Evolutionary conservation across 2,888 invertebrate genomes (phyloP).

Genomic region (Plusia festucae): DNA sequence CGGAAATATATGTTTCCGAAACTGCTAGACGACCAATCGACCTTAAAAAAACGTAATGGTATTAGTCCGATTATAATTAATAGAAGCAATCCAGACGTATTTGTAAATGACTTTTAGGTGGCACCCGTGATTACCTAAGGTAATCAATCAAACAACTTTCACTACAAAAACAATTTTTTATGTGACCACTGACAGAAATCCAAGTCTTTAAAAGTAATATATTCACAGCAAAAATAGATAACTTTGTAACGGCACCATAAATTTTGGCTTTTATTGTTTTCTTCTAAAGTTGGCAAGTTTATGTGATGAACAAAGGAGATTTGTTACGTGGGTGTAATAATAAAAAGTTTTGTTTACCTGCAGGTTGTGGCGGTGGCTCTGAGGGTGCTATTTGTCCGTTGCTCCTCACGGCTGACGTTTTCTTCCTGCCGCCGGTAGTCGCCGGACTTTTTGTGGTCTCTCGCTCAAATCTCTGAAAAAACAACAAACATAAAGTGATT

Average conservation of each 20-base stretch:
- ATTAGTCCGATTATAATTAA: not conserved
- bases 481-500: slow-evolving; percentile 9
- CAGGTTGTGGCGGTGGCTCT: slow-evolving; percentile 76
- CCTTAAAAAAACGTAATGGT: not conserved
- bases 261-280: slow-evolving; percentile 57
- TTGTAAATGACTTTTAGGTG: slow-evolving; percentile 36
- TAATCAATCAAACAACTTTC: slow-evolving; percentile 61
- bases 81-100: slow-evolving; percentile 16
- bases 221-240: slow-evolving; percentile 58
- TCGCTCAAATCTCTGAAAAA: slow-evolving; percentile 82
- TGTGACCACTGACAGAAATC: slow-evolving; percentile 39
- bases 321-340: slow-evolving; percentile 24
- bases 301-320: slow-evolving; percentile 41
- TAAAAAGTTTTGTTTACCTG: slow-evolving; percentile 68
- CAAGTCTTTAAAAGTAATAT: slow-evolving; percentile 55
- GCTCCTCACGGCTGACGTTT: slow-evolving; percentile 76
- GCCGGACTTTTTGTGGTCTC: slow-evolving; percentile 85
- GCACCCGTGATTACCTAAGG: slow-evolving; percentile 27
- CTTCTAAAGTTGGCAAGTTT: slow-evolving; percentile 47
- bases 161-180: slow-evolving; percentile 57
- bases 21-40: not conserved
- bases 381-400: slow-evolving; percentile 81
- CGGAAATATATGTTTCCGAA: not conserved
- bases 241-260: slow-evolving; percentile 59
- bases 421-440: slow-evolving; percentile 83